A percentile compares a stretch with the other conserved stretches of the same genome.
These are phyloP conservation scores for Drosophila sordidula DNA, from an alignment of 2,888 invertebrate genomes.

Conservation along the genomic window DNA sequence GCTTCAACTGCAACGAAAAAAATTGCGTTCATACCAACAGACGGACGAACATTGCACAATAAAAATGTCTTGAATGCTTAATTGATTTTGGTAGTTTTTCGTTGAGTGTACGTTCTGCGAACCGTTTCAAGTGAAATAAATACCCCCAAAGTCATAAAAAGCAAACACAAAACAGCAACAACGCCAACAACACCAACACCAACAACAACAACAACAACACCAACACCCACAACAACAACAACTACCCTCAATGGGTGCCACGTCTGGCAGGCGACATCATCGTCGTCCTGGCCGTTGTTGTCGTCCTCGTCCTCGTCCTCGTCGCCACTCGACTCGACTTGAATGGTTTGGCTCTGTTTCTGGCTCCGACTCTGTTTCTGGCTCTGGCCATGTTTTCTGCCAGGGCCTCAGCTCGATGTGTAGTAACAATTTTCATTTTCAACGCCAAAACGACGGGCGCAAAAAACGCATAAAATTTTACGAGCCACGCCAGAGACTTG, in stretches of 20 bases:
- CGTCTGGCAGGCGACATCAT: conserved; percentile 73
- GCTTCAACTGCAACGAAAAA: too few relatives aligned
- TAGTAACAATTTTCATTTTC: conserved; percentile 79
- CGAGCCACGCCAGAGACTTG: conserved; percentile 61
- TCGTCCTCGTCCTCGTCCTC: conserved; percentile 23
- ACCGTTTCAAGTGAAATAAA: conserved; percentile 74
- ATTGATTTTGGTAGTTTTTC: neutral
- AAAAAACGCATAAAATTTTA: conserved; percentile 79
- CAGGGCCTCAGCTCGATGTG: conserved; percentile 34
- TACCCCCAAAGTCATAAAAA: conserved; percentile 77
- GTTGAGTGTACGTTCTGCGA: conserved; percentile 32
- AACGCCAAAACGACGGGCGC: conserved; percentile 62
- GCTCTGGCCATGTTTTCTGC: conserved; percentile 8
- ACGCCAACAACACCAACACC: conserved; percentile 14
- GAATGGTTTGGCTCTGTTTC: conserved; percentile 56
- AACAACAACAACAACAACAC: conserved; percentile 26
- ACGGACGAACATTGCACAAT: too few relatives aligned
- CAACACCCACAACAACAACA: conserved; percentile 17
- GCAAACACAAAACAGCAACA: conserved; percentile 47
- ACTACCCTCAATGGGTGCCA: conserved; percentile 65
- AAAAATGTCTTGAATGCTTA: too few relatives aligned
- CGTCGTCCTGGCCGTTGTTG: conserved; percentile 20
- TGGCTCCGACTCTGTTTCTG: conserved; percentile 7
- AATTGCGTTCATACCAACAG: too few relatives aligned
- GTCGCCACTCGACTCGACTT: conserved; percentile 71